Base-by-base conservation (phyloP, 2,888 invertebrate genomes). In the Hybos culiciformis region DNA sequence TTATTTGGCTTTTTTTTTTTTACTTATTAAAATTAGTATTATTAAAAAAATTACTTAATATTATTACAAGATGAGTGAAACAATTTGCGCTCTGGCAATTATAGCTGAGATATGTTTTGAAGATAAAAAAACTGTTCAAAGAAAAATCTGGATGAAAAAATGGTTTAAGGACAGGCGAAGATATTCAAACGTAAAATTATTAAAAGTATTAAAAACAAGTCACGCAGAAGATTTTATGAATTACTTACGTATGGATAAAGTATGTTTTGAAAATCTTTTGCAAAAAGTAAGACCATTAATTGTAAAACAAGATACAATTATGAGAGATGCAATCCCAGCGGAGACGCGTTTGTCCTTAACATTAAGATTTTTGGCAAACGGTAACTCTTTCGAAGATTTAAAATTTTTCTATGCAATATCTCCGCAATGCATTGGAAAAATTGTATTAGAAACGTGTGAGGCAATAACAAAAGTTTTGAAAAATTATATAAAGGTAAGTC, bases 351-450 rank as follows among this genome's bases (percentile, higher is more conserved):
- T 51, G 36, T 50, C 46, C 20, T 44, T 50, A 19, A 50, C 50
- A 15, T 39, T 50, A 46, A 47, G 48, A 36, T 52, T 47, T 45
- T 38, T 53, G 20, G 50, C 46, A 29, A 51, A 47, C 29, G 51
- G 51, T 39, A 49, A 50, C 45, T 48, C 26, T 31, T 52, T 48
- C 41, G 48, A 51, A 49, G 47, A 51, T 23, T 42, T 51, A 43
- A 46, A 49, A 48, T 48, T 49, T 39, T 43, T 33, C 15, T 45
- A 36, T 32, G 48, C 48, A 38, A 41, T 49, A 42, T 48, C 46
- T 37, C 45, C 51, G 32, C 46, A 52, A 43, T 44, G 41, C 18
- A 45, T 49, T 42, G 43, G 50, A 31, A 43, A 37, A 39, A 50
- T 49, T 41, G 42, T 49, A 15, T 45, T 49, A 31, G 50, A 48